phyloP scores from a whole-genome alignment of 2,888 invertebrate species.

The Cheilosia urbana region DNA sequence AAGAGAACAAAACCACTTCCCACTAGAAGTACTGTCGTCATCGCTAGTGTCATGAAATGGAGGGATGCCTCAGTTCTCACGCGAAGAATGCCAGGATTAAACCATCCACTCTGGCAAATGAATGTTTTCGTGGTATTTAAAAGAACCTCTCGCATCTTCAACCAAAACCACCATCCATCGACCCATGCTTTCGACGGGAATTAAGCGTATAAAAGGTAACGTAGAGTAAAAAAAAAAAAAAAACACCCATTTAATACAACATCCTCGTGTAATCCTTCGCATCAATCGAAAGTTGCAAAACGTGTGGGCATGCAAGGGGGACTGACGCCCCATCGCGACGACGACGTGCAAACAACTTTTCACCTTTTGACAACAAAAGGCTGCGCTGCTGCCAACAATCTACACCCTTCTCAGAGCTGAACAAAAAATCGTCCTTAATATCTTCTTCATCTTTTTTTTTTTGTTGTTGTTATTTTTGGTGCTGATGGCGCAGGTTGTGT shows the following conservation, averaged over 20 bases:
- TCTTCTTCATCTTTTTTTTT: not conserved
- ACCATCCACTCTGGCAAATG: constrained; percentile 24
- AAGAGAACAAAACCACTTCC: constrained; percentile 9
- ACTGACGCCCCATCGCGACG: not conserved
- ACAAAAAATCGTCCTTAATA: constrained; percentile 15
- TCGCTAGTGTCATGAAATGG: not conserved
- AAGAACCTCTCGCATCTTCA: constrained; percentile 28
- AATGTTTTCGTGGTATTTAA: constrained; percentile 46
- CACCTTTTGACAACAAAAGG: constrained; percentile 43
- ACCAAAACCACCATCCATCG: constrained; percentile 12
- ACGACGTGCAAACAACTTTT: constrained; percentile 53
- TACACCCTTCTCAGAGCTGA: constrained; percentile 22
- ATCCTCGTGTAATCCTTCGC: constrained; percentile 58
- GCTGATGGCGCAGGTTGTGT: not conserved
- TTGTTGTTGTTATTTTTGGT: not conserved
- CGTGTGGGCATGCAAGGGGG: constrained; percentile 25
- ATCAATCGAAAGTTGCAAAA: constrained; percentile 47
- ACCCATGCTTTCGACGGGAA: not conserved
- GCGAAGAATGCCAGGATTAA: constrained; percentile 46
- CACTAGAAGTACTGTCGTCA: constrained; percentile 17
- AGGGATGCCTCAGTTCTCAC: constrained; percentile 21
- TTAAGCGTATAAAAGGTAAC: constrained; percentile 44
- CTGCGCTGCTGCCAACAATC: constrained; percentile 4
- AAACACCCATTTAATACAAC: constrained; percentile 22
- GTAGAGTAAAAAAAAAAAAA: not conserved